Evolutionary conservation across 2,113 vertebrate genomes (phyloP), one percentile per base, ranked within the genome.

Genomic region (Craseonycteris thonglongyai): DNA sequence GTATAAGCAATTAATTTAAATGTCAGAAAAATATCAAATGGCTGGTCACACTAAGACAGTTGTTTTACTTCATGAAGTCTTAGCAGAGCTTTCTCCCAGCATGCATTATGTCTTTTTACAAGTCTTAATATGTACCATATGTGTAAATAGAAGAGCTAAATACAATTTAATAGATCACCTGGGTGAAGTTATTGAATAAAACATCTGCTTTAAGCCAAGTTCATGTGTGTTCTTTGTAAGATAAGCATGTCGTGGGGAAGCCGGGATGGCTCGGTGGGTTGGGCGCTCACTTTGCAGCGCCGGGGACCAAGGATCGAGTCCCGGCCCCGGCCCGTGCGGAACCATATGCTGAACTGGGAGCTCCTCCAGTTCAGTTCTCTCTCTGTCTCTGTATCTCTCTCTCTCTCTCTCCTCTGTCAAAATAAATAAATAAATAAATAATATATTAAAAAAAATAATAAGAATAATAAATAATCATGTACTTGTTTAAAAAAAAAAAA

Each of bases 171-270:
- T 92, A 61, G 91, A 87, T 95, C 76, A 94, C 84, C 74, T 94
- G 91, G 81, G 59, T 91, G 65, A 95, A 96, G 94, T 89, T 74
- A 88, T 42, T 33, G 35, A 66, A 18, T 24, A 35, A 91, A 95
- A 87, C 66, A 19, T 88, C 90, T 95, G 69, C 83, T 95, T 93
- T 95, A 54, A 95, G 74, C 95, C 93, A 95, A 76, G 49, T 92
- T 92, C 56, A 78, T 22, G 63, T 33, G 30, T 38, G 2, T 30
- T 91, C 22, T 88, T 95, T 90, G 24, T 10, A 58, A 59, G 63
- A 68, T 54, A 0, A 0, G 7, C 11, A 0, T 65, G 74, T 47
- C 19, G 11, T 72, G 45, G n/a, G n/a, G n/a, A n/a, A n/a, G n/a
- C n/a, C n/a, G n/a, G n/a, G n/a, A n/a, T n/a, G n/a, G n/a, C n/a